Conservation (phyloP, 1,140 invertebrate genomes). For the Halictus rubicundus region DNA sequence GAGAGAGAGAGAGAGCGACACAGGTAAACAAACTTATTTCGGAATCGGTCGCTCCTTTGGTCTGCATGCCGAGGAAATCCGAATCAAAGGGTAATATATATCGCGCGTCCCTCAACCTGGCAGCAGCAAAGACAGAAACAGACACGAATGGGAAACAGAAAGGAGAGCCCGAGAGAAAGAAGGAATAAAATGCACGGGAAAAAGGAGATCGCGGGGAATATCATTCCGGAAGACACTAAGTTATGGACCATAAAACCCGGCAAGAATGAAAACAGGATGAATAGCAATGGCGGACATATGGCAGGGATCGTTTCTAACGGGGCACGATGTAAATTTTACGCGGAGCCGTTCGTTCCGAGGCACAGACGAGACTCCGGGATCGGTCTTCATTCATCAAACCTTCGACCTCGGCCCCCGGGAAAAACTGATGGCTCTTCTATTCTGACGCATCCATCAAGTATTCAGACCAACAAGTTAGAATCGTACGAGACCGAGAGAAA, state of each 20-base stretch:
- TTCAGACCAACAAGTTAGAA: slow-evolving; percentile 61
- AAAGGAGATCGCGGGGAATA: slow-evolving; percentile 2
- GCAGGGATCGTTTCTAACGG: slow-evolving; percentile 55
- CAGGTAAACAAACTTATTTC: slow-evolving; percentile 38
- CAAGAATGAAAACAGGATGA: slow-evolving; percentile 60
- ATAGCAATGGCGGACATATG: slow-evolving; percentile 59
- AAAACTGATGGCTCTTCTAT: slow-evolving; percentile 35
- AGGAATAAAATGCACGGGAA: too few relatives aligned
- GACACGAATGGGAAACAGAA: too few relatives aligned
- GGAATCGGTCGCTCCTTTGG: neutral
- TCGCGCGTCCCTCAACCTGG: neutral
- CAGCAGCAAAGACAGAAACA: neutral
- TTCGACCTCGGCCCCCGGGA: slow-evolving; percentile 42
- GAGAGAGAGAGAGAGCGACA: too few relatives aligned
- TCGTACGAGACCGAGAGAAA: slow-evolving; percentile 41
- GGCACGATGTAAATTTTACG: slow-evolving; percentile 53
- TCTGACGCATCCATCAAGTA: slow-evolving; percentile 58
- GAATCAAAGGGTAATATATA: slow-evolving; percentile 13
- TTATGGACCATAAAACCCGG: slow-evolving; percentile 60
- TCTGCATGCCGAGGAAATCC: neutral
- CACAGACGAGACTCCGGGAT: slow-evolving; percentile 52
- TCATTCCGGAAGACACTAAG: slow-evolving; percentile 55
- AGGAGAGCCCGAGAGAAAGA: too few relatives aligned
- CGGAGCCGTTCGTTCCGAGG: slow-evolving; percentile 5
- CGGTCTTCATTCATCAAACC: slow-evolving; percentile 62